Conservation (phyloP, 2,797 vertebrate genomes). For the Sebastolobus alascanus region DNA sequence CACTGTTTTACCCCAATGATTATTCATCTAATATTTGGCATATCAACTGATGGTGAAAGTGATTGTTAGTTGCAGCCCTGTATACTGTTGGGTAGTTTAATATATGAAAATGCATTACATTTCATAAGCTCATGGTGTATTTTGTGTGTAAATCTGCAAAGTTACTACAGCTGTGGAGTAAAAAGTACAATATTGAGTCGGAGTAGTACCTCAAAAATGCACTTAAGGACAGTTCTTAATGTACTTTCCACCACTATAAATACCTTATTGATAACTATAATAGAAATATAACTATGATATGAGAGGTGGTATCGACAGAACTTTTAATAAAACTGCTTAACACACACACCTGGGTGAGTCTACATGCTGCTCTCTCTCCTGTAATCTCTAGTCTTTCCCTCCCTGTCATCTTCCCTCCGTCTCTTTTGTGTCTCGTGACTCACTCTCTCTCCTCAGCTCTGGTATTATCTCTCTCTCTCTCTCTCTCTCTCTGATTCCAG, state of each 20-base stretch:
- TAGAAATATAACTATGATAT: neutral
- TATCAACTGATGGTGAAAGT: neutral
- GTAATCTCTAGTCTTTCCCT: slow-evolving; percentile 15
- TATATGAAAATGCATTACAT: neutral
- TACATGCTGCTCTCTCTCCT: neutral
- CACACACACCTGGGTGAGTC: slow-evolving; percentile 22
- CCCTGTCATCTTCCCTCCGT: slow-evolving; percentile 43
- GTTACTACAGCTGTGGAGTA: accelerated
- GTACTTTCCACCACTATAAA: neutral
- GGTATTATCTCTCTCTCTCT: slow-evolving; percentile 60
- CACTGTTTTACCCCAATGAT: too few species aligned
- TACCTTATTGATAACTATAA: neutral
- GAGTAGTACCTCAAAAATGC: neutral
- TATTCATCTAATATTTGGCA: neutral
- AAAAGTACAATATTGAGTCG: neutral
- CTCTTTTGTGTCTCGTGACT: slow-evolving; percentile 58
- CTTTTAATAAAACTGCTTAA: slow-evolving; percentile 15
- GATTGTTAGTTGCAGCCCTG: accelerated
- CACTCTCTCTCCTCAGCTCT: slow-evolving; percentile 49
- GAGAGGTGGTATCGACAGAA: neutral
- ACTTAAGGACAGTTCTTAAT: too few species aligned
- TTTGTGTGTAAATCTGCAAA: neutral
- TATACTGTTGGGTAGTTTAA: neutral
- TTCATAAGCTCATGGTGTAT: neutral
- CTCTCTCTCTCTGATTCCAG: slow-evolving; percentile 57